A percentile compares a stretch with the other conserved stretches of the same genome.
Conservation (phyloP, 2,797 vertebrate genomes). For the Urophycis tenuis region DNA sequence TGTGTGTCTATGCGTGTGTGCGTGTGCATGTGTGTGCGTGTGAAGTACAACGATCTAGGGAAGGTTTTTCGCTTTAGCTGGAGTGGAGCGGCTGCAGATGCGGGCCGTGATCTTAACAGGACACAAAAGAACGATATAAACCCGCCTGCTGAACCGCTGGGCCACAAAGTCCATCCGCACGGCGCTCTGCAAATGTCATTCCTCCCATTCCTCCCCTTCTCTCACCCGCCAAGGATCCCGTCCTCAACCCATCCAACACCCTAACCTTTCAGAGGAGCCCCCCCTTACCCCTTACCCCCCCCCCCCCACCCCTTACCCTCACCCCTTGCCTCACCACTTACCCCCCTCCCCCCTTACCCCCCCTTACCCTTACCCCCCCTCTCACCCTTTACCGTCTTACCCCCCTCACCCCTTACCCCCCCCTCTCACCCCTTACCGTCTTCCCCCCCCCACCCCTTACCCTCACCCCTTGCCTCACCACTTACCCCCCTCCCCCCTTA, state of each 20-base stretch:
- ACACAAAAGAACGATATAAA: slow-evolving; percentile 7
- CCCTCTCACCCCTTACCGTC: slow-evolving; percentile 62
- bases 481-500: too few species aligned
- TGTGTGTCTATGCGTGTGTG: too few species aligned
- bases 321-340: too few species aligned
- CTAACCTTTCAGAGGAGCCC: too few species aligned
- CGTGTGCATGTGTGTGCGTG: not conserved
- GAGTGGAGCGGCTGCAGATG: not conserved
- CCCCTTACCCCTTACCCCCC: too few species aligned
- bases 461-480: slow-evolving; percentile 71
- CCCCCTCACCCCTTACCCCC: not conserved
- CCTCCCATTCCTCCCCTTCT: not conserved
- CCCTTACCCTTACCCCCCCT: too few species aligned
- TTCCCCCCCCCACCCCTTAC: not conserved
- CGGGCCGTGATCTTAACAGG: slow-evolving; percentile 15
- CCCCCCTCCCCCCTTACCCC: slow-evolving; percentile 50
- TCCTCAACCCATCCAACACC: too few species aligned
- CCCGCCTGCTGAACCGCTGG: not conserved
- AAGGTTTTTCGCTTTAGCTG: not conserved
- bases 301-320: not conserved
- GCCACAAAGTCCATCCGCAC: not conserved
- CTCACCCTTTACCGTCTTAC: too few species aligned
- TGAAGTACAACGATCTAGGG: not conserved
- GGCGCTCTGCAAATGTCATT: slow-evolving; percentile 31
- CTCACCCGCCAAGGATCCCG: not conserved